Percentiles rank a stretch among this genome's conserved stretches.
Conservation (phyloP, 2,888 invertebrate species). For the Periphyllus acericola region DNA sequence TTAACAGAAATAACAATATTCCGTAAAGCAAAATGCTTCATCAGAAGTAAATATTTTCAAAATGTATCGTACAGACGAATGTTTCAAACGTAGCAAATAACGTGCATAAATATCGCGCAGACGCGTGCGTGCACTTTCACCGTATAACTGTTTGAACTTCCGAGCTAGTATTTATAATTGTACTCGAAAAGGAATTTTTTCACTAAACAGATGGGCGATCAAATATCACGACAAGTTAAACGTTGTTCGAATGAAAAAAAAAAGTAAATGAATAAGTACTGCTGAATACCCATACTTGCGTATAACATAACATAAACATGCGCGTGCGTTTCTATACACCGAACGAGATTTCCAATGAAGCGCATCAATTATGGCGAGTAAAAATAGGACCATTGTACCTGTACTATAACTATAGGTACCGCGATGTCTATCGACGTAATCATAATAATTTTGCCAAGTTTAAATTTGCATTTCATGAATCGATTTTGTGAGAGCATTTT, state of each 20-base stretch:
- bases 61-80: neutral
- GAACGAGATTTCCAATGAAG: neutral
- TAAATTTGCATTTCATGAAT: constrained; percentile 39
- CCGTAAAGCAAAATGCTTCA: neutral
- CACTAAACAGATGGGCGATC: neutral
- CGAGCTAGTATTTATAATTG: neutral
- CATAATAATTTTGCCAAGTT: constrained; percentile 36
- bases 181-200: neutral
- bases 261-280: too few relatives aligned
- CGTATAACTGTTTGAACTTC: neutral
- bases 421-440: neutral
- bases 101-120: neutral
- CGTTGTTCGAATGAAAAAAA: neutral
- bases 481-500: constrained; percentile 23
- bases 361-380: neutral
- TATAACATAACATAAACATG: neutral
- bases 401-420: too few relatives aligned
- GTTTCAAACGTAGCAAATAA: neutral
- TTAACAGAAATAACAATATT: neutral
- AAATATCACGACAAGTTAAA: constrained; percentile 16
- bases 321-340: neutral
- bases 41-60: neutral
- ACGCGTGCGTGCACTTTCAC: neutral
- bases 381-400: constrained; percentile 6
- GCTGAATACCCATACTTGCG: neutral